phyloP scores from a whole-genome alignment of 2,888 invertebrate genomes.

The Matsumyia berberina region DNA sequence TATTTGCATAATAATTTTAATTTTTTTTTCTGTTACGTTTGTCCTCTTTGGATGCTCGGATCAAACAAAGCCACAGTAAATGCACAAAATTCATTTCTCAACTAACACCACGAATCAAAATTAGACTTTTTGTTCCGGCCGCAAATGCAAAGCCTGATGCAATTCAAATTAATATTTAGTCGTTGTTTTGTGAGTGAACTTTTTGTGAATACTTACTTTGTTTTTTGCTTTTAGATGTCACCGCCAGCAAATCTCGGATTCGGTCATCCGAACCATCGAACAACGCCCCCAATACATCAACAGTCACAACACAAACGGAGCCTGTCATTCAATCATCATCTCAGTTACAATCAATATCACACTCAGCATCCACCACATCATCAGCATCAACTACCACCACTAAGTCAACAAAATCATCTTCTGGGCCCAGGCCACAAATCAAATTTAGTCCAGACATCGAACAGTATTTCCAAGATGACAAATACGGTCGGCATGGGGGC shows the following conservation, averaged over 20 bases:
- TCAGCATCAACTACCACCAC: slow-evolving; percentile 85
- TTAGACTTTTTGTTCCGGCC: slow-evolving; percentile 46
- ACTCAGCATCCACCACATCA: slow-evolving; percentile 85
- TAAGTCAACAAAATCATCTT: slow-evolving; percentile 87
- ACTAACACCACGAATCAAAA: slow-evolving; percentile 66
- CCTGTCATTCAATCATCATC: slow-evolving; percentile 89
- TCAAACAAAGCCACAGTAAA: slow-evolving; percentile 61
- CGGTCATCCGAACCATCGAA: slow-evolving; percentile 82
- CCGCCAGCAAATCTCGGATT: slow-evolving; percentile 84
- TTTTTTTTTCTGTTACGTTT: slow-evolving; percentile 52
- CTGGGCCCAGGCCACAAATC: slow-evolving; percentile 83
- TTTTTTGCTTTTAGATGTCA: slow-evolving; percentile 86
- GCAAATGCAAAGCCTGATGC: slow-evolving; percentile 72
- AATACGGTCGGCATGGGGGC: slow-evolving; percentile 78
- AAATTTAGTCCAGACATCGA: slow-evolving; percentile 85
- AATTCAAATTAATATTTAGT: slow-evolving; percentile 48
- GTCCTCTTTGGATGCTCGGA: slow-evolving; percentile 65
- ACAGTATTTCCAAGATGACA: slow-evolving; percentile 86
- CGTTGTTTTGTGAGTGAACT: not conserved
- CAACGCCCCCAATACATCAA: slow-evolving; percentile 85
- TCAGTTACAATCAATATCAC: slow-evolving; percentile 88
- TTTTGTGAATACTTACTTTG: slow-evolving; percentile 4
- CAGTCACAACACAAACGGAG: slow-evolving; percentile 88
- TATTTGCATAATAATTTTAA: slow-evolving; percentile 63
- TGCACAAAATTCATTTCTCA: slow-evolving; percentile 67